A percentile compares a stretch with the other conserved stretches of the same genome.
These are phyloP conservation scores for Tetrax tetrax DNA, from an alignment of 2,113 vertebrate species.

Conservation along the genomic window DNA sequence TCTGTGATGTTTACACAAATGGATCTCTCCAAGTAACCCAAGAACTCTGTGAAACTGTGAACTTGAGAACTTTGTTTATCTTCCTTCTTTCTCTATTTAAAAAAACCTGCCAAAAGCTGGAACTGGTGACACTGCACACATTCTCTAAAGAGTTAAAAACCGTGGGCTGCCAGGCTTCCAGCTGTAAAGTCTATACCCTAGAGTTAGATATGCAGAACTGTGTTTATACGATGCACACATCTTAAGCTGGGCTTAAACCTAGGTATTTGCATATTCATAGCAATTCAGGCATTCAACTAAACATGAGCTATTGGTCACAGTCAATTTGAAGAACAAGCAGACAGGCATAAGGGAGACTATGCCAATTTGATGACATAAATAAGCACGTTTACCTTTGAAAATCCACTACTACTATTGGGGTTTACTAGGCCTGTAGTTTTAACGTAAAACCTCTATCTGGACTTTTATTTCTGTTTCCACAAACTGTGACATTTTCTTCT, in stretches of 20 bases:
- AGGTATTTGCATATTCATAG: neutral
- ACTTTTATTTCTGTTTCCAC: neutral
- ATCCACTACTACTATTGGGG: neutral
- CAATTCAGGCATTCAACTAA: neutral
- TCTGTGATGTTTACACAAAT: neutral
- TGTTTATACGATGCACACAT: neutral
- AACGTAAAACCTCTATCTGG: neutral
- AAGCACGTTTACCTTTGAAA: neutral
- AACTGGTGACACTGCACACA: neutral
- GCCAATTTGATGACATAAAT: neutral
- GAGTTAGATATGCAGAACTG: neutral
- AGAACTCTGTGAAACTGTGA: neutral
- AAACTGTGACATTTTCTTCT: neutral
- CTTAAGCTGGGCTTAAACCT: neutral
- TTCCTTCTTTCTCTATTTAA: neutral
- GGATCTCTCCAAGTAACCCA: neutral
- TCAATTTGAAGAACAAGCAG: neutral
- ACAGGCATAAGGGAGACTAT: neutral
- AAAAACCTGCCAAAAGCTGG: neutral
- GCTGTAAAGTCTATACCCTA: neutral
- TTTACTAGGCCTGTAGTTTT: neutral
- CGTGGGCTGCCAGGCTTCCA: neutral
- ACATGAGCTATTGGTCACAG: neutral
- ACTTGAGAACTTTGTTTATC: neutral
- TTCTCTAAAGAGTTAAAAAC: neutral